A percentile compares a stretch with the other conserved stretches of the same genome.
Evolutionary conservation across 2,797 vertebrate genomes (phyloP).

Genomic region (Aulostomus chinensis): DNA sequence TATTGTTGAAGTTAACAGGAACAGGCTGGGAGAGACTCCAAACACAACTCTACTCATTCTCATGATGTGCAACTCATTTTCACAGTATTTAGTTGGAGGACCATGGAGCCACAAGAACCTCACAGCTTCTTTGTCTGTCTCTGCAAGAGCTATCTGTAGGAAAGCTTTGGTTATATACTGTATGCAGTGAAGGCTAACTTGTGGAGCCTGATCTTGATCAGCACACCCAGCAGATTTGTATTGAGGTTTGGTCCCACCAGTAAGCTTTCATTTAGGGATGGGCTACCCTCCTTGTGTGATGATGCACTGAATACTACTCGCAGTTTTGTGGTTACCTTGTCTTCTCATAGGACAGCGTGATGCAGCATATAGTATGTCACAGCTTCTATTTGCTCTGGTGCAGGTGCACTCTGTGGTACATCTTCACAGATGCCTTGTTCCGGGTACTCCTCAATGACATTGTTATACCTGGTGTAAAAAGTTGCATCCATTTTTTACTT

Average conservation of each 20-base stretch:
- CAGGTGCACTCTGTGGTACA: no score
- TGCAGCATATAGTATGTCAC: slow-evolving; percentile 16
- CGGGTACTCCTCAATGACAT: no score
- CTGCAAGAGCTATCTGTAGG: slow-evolving; percentile 5
- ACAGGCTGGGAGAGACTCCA: no score
- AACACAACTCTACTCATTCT: no score
- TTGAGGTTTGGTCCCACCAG: slow-evolving; percentile 24
- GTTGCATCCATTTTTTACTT: no score
- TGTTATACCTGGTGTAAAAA: no score
- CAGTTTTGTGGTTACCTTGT: slow-evolving; percentile 9
- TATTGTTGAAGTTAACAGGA: no score
- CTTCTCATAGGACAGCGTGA: slow-evolving; percentile 8
- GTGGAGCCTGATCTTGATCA: slow-evolving; percentile 16
- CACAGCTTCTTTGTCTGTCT: slow-evolving; percentile 8
- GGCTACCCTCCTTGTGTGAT: slow-evolving; percentile 9
- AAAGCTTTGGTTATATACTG: slow-evolving; percentile 7
- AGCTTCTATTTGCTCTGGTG: no score
- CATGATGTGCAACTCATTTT: no score
- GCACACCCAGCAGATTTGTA: slow-evolving; percentile 18
- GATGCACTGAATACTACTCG: slow-evolving; percentile 34
- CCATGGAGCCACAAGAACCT: slow-evolving; percentile 38
- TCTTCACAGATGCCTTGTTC: no score
- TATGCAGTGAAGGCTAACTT: slow-evolving; percentile 2
- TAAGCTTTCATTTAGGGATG: slow-evolving; percentile 24
- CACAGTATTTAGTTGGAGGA: no score